These are phyloP conservation scores for Lamellibrachia luymesi DNA, from an alignment of 1,140 invertebrate species.

Conservation along the genomic window DNA sequence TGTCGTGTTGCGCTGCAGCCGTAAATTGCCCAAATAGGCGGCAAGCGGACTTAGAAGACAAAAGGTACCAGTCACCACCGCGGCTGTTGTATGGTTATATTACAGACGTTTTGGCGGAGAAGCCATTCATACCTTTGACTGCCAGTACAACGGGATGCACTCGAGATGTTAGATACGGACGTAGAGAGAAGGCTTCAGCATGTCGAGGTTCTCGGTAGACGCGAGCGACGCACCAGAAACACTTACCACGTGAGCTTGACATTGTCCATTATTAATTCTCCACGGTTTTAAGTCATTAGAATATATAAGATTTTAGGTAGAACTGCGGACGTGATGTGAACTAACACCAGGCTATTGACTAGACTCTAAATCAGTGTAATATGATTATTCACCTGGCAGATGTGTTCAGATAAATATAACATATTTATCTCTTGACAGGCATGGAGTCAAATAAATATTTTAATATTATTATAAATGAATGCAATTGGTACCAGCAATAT, in stretches of 20 bases:
- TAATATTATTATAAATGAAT: no score
- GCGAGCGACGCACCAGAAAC: neutral
- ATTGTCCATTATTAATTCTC: neutral
- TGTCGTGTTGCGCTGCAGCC: neutral
- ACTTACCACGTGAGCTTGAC: neutral
- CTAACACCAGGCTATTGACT: no score
- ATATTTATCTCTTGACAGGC: no score
- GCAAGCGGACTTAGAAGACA: neutral
- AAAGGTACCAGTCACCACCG: neutral
- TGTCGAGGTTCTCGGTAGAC: neutral
- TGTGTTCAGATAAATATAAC: no score
- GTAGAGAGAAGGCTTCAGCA: neutral
- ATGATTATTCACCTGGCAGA: no score
- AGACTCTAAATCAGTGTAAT: no score
- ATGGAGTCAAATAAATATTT: no score
- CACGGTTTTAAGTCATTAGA: neutral
- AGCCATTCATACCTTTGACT: neutral
- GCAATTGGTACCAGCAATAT: no score
- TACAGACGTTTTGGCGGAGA: neutral
- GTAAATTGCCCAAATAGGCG: neutral
- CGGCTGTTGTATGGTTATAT: neutral
- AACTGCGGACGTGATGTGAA: no score
- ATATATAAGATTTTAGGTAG: neutral
- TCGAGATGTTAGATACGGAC: neutral
- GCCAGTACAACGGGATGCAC: neutral